Evolutionary conservation across 2,113 vertebrate genomes (phyloP), one percentile per base, ranked within the genome.

Genomic region (Entelurus aequoreus): DNA sequence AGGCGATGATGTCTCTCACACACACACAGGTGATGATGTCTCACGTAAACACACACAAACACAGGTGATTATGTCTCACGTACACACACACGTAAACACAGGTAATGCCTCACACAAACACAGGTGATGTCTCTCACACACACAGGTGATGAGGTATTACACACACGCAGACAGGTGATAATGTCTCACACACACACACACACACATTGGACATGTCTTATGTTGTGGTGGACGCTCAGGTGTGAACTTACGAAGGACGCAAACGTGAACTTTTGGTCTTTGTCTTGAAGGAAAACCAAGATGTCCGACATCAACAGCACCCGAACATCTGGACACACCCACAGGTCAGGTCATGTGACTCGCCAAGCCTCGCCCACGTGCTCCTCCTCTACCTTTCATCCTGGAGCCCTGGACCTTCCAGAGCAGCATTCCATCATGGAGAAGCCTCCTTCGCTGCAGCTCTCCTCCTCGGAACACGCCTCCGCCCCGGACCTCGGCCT

Each of bases 231-330:
- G 6, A 40, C 10, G 42, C 10, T 12, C 10, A 46, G 12, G 36
- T 5, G 36, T 15, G 11, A 0, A 82, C 94, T 94, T 72, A 98
- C 96, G 90, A 94, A 85, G 48, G 89, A 88, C 3, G 92, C 92
- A 48, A 97, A 98, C 55, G 88, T 91, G 84, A 91, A 95, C 71
- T 94, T 97, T 82, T 98, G 94, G 76, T 98, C 95, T 86, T 97
- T 98, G 74, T 98, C 95, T 73, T 98, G 95, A 63, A 98, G 91
- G 66, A 98, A 94, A 75, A 97, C 90, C 14, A 98, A 83, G 77
- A 94, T 92, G 52, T 98, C 96, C 0, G 94, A 94, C 93, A 98
- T 91, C 74, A 98, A 80, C 81, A 98, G 79, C 65, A 97, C 92
- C 63, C 94, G 93, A 4, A 96, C 88, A 37, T 98, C 96, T 98